These are phyloP conservation scores for Chromis chromis DNA, from an alignment of 2,797 vertebrate genomes.

Conservation along the genomic window DNA sequence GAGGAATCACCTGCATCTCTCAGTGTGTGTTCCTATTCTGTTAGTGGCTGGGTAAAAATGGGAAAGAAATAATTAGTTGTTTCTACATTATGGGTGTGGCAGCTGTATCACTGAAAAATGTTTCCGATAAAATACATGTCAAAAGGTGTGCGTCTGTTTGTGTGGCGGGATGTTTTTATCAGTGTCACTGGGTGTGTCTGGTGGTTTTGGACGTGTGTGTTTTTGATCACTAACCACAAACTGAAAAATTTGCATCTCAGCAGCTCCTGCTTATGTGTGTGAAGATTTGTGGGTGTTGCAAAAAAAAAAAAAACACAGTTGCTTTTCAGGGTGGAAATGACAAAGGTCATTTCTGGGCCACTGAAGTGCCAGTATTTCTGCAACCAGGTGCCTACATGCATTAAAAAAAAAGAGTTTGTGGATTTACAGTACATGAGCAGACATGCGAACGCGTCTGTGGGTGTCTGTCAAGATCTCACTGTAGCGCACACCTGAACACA, in stretches of 20 bases:
- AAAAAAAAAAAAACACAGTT: constrained; percentile 28
- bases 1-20: too few relatives aligned
- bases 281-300: constrained; percentile 29
- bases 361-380: constrained; percentile 6
- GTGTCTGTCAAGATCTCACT: constrained; percentile 19
- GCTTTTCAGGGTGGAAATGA: constrained; percentile 35
- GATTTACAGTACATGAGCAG: constrained; percentile 34
- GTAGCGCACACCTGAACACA: constrained; percentile 18
- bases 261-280: constrained; percentile 7
- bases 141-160: constrained; percentile 8
- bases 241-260: constrained; percentile 30
- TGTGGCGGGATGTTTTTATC: constrained; percentile 29
- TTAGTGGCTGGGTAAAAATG: too few relatives aligned
- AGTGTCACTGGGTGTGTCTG: constrained; percentile 41
- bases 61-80: too few relatives aligned
- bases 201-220: constrained; percentile 17
- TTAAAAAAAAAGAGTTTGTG: constrained; percentile 12
- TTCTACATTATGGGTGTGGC: too few relatives aligned
- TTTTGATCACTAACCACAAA: constrained; percentile 53
- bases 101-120: not conserved
- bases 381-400: constrained; percentile 25
- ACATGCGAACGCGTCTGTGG: constrained; percentile 23
- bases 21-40: too few relatives aligned
- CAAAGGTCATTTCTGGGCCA: constrained; percentile 41
- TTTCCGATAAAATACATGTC: constrained; percentile 1